Conservation (phyloP, 2,797 vertebrate genomes). For the Phrynocephalus guinanensis region DNA sequence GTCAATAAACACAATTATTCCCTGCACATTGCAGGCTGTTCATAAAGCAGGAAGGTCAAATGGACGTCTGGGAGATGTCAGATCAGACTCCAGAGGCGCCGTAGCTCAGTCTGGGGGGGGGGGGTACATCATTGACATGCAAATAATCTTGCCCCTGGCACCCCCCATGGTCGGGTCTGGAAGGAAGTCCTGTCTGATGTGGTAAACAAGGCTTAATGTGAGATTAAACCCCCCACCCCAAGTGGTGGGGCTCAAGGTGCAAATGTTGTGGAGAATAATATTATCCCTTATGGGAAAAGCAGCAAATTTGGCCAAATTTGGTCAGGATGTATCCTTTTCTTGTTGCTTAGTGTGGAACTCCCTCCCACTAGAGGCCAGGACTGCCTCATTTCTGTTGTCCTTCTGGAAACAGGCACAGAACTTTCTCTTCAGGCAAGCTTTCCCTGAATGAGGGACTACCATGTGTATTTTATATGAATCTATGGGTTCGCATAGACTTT, state of each 20-base stretch:
- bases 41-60: neutral
- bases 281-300: neutral
- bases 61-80: neutral
- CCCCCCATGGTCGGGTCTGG: neutral
- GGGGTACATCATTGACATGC: neutral
- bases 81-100: neutral
- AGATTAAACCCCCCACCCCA: no score
- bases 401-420: no score
- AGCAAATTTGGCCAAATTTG: neutral
- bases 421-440: no score
- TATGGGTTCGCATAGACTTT: no score
- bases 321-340: constrained; percentile 8
- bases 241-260: neutral
- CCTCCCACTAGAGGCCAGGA: no score
- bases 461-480: no score
- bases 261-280: neutral
- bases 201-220: neutral
- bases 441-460: no score
- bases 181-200: neutral
- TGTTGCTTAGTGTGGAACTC: neutral
- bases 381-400: no score
- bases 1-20: neutral
- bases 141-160: neutral
- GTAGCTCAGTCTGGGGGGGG: neutral
- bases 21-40: neutral